Conservation (phyloP, 2,797 vertebrate species). For the Brachyrhaphis roseni region DNA sequence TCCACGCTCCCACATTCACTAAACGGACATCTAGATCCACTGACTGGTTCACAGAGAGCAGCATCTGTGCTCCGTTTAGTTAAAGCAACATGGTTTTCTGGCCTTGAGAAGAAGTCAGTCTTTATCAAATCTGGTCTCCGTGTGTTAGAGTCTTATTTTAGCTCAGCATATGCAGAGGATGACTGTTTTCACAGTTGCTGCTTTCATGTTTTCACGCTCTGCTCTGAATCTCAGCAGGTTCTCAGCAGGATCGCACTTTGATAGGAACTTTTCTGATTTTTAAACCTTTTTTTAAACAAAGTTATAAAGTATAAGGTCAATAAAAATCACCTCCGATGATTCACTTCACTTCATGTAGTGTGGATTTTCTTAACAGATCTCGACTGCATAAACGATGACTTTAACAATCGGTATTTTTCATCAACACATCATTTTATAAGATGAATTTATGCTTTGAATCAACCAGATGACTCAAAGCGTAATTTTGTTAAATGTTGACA, state of each 20-base stretch:
- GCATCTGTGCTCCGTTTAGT: background rate
- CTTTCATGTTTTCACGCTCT: slow-evolving; percentile 58
- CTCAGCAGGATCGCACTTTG: background rate
- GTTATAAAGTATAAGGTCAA: background rate
- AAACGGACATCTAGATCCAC: slow-evolving; percentile 36
- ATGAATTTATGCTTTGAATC: too few species aligned
- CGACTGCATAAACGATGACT: background rate
- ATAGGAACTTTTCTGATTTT: background rate
- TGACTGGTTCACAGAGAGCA: slow-evolving; percentile 28
- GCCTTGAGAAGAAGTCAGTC: slow-evolving; percentile 12
- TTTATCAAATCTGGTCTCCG: slow-evolving; percentile 22
- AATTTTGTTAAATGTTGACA: too few species aligned
- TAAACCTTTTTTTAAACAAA: too few species aligned
- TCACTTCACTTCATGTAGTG: background rate
- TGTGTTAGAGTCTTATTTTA: slow-evolving; percentile 48
- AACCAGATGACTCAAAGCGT: too few species aligned
- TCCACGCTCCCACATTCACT: slow-evolving; percentile 44
- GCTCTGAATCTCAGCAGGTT: slow-evolving; percentile 55
- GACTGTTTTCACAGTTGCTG: slow-evolving; percentile 65
- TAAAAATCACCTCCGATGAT: background rate
- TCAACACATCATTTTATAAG: too few species aligned
- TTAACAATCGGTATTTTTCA: background rate
- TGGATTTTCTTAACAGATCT: background rate
- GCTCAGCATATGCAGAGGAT: slow-evolving; percentile 61
- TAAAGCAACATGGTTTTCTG: background rate